Conservation (phyloP, 2,888 invertebrate genomes). For the Itoplectis maculator region DNA sequence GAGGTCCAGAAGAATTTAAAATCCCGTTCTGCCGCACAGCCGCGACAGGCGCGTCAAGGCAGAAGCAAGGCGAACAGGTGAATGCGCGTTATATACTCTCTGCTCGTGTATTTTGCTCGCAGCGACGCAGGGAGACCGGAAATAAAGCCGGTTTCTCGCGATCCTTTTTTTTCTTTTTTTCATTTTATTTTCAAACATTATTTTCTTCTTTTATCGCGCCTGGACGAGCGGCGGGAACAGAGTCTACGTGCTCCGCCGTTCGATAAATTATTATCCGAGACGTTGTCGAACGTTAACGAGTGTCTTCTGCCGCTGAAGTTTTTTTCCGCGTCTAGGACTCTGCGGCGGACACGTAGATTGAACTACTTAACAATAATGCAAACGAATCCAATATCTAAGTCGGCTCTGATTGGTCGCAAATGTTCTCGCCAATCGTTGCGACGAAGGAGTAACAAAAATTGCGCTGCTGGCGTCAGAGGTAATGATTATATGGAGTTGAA, state of each 20-base stretch:
- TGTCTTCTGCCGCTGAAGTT: slow-evolving; percentile 23
- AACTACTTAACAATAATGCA: slow-evolving; percentile 27
- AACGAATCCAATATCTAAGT: slow-evolving; percentile 1
- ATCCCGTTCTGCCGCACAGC: slow-evolving; percentile 38
- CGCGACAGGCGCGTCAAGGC: slow-evolving; percentile 18
- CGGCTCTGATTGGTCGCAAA: slow-evolving; percentile 1
- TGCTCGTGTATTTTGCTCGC: slow-evolving; percentile 51
- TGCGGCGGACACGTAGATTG: slow-evolving; percentile 26
- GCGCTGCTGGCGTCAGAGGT: slow-evolving; percentile 27
- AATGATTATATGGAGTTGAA: slow-evolving; percentile 26
- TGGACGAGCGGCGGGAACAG: slow-evolving; percentile 6
- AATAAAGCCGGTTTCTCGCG: slow-evolving; percentile 65
- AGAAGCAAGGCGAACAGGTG: slow-evolving; percentile 50
- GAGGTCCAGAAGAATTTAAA: slow-evolving; percentile 27
- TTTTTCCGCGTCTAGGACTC: neutral
- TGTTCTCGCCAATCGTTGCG: slow-evolving; percentile 31
- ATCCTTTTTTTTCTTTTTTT: slow-evolving; percentile 46
- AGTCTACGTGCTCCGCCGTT: slow-evolving; percentile 32
- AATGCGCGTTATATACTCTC: slow-evolving; percentile 38
- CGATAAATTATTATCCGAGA: slow-evolving; percentile 57
- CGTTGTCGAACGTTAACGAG: slow-evolving; percentile 48
- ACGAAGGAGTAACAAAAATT: slow-evolving; percentile 35
- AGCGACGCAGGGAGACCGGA: slow-evolving; percentile 61
- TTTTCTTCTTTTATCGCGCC: slow-evolving; percentile 41
- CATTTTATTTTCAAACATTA: no score